Evolutionary conservation across 2,113 vertebrate species (phyloP).

Genomic region (Ondatra zibethicus): DNA sequence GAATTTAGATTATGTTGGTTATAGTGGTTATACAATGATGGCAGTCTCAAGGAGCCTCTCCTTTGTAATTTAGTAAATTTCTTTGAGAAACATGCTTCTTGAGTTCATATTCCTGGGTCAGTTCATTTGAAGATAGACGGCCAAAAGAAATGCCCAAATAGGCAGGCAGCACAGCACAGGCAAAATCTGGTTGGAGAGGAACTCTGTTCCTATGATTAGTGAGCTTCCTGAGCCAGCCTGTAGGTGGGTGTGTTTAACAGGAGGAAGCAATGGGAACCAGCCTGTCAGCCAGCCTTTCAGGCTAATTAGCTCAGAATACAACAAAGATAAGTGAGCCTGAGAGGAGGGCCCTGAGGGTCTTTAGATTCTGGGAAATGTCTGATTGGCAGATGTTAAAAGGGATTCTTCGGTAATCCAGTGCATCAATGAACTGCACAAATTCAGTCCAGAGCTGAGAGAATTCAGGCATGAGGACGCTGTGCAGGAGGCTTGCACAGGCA

Average conservation of each 20-base stretch:
- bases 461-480: conserved; percentile 84
- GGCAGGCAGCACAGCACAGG: conserved; percentile 55
- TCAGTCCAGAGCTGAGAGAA: conserved; percentile 78
- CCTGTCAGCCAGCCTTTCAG: conserved; percentile 84
- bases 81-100: conserved; percentile 39
- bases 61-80: conserved; percentile 34
- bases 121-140: not conserved
- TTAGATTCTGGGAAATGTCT: conserved; percentile 84
- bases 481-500: conserved; percentile 77
- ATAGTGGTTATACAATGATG: not conserved
- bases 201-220: conserved; percentile 67
- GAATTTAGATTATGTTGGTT: not conserved
- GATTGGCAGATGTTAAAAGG: conserved; percentile 87
- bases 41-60: not conserved
- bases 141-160: conserved; percentile 43
- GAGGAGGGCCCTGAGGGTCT: conserved; percentile 87
- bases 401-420: conserved; percentile 85
- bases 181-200: conserved; percentile 68
- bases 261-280: conserved; percentile 84
- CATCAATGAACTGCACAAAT: conserved; percentile 86
- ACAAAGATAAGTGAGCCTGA: conserved; percentile 91
- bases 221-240: conserved; percentile 79
- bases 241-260: conserved; percentile 85
- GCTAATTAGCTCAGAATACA: conserved; percentile 90
- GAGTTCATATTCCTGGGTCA: not conserved